Conservation (phyloP, 2,888 invertebrate species). For the Melanchra persicariae region DNA sequence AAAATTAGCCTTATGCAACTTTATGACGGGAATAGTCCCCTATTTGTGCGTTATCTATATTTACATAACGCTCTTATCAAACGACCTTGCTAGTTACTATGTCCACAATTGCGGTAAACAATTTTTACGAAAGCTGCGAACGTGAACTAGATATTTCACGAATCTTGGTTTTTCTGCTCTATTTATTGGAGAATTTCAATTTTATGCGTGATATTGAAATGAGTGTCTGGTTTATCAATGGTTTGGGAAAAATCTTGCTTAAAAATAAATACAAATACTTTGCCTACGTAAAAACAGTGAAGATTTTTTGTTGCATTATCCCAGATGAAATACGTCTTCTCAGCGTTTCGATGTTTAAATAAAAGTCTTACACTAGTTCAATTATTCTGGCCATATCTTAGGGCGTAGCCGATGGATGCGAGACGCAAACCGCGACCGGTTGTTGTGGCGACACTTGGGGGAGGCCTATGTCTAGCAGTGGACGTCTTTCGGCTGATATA, state of each 20-base stretch:
- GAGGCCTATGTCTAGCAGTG: too few relatives aligned
- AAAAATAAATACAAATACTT: background rate
- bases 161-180: conserved; percentile 29
- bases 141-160: conserved; percentile 19
- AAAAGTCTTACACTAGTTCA: too few relatives aligned
- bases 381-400: too few relatives aligned
- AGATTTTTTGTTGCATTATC: too few relatives aligned
- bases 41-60: conserved; percentile 31
- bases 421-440: too few relatives aligned
- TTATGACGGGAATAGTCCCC: background rate
- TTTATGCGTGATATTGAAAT: conserved; percentile 43
- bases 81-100: conserved; percentile 44
- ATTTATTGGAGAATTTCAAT: conserved; percentile 32
- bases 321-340: too few relatives aligned
- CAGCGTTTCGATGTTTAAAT: too few relatives aligned
- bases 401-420: too few relatives aligned
- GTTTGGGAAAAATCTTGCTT: background rate
- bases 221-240: background rate
- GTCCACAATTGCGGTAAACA: conserved; percentile 22
- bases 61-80: conserved; percentile 43
- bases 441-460: too few relatives aligned
- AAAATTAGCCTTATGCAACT: conserved; percentile 17
- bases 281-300: too few relatives aligned
- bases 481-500: too few relatives aligned
- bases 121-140: conserved; percentile 22